Conservation (phyloP, 2,113 vertebrate genomes). For the Pandion haliaetus region DNA sequence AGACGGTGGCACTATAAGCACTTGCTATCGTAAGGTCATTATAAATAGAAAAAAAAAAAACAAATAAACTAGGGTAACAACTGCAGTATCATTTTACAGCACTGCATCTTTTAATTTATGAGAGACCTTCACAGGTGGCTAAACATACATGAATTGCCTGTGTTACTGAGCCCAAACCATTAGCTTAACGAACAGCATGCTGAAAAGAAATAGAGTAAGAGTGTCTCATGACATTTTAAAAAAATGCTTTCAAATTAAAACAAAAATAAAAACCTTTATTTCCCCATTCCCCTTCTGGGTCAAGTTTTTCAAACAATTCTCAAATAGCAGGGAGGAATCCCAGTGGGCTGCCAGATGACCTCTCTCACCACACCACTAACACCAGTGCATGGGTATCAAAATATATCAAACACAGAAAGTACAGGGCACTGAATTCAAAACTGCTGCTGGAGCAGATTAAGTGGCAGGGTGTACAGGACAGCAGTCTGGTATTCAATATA, state of each 20-base stretch:
- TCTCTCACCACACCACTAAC: not conserved
- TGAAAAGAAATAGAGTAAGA: not conserved
- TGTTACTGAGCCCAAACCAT: not conserved
- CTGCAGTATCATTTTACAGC: not conserved
- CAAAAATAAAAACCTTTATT: not conserved
- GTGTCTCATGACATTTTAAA: not conserved
- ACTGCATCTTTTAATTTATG: not conserved
- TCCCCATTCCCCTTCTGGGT: not conserved
- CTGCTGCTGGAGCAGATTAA: not conserved
- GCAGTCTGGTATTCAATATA: not conserved
- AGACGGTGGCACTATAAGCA: constrained; percentile 74
- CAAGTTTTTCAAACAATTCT: not conserved
- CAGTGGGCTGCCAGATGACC: not conserved
- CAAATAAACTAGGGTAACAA: not conserved
- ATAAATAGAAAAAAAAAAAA: not conserved
- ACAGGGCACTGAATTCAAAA: not conserved
- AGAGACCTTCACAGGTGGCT: not conserved
- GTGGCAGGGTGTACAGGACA: not conserved
- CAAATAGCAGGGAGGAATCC: not conserved
- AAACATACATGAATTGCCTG: not conserved
- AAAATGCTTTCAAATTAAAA: not conserved
- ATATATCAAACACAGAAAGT: not conserved
- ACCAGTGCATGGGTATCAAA: not conserved
- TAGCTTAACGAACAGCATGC: not conserved
- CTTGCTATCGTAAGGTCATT: not conserved